phyloP scores from a whole-genome alignment of 92 coral and sea anemone genomes.

The Scolanthus callimorphus region DNA sequence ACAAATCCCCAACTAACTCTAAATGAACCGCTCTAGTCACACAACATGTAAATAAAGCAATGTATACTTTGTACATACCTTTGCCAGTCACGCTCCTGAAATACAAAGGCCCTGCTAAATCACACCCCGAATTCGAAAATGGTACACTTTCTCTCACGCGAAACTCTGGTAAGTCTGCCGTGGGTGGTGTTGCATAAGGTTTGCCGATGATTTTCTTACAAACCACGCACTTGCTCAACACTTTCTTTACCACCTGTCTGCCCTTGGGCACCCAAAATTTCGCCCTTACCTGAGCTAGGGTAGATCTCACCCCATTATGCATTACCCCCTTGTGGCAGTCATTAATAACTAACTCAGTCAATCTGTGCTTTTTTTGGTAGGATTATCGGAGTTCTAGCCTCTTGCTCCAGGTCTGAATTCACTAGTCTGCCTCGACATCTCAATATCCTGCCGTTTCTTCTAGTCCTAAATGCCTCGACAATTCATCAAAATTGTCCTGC shows the following conservation, averaged over 20 bases:
- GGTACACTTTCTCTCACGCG: slow-evolving; percentile 4
- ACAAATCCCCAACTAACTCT: slow-evolving; percentile 1
- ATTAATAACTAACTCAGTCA: slow-evolving; percentile 1
- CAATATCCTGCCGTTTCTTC: background rate
- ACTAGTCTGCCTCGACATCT: slow-evolving; percentile 16
- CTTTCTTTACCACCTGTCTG: slow-evolving; percentile 2
- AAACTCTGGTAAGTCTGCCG: background rate
- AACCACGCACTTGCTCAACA: background rate
- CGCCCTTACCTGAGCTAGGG: slow-evolving; percentile 6
- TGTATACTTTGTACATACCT: background rate
- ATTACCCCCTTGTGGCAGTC: slow-evolving; percentile 4
- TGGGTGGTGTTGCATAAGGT: background rate
- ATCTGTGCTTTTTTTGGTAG: slow-evolving; percentile 1
- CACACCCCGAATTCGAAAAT: slow-evolving; percentile 2
- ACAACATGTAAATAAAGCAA: slow-evolving; percentile 4
- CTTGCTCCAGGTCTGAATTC: slow-evolving; percentile 1
- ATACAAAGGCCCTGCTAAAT: slow-evolving; percentile 17
- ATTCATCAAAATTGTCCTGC: slow-evolving; percentile 2
- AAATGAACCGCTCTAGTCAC: slow-evolving; percentile 3
- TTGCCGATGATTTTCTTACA: slow-evolving; percentile 6
- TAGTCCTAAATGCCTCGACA: background rate
- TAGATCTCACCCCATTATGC: slow-evolving; percentile 6
- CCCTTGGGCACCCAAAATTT: slow-evolving; percentile 3
- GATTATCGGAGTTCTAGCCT: slow-evolving; percentile 2
- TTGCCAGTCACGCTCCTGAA: background rate